Percentiles rank a stretch among this genome's conserved stretches.
Conservation (phyloP, 2,888 invertebrate genomes). For the Aspidiotus destructor region DNA sequence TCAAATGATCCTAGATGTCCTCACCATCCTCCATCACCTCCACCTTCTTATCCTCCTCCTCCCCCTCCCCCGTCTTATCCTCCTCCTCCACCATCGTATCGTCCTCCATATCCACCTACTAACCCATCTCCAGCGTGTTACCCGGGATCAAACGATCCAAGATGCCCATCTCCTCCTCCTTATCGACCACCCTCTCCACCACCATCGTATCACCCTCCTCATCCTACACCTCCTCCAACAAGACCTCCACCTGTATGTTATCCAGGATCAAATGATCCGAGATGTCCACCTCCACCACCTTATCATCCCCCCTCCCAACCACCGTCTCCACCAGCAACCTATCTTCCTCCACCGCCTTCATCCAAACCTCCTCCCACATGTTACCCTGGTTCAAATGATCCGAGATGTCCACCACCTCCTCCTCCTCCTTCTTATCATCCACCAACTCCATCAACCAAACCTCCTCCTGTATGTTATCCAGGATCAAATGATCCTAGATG, state of each 20-base stretch:
- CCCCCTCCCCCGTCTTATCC: slow-evolving; percentile 34
- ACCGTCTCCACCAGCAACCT: slow-evolving; percentile 35
- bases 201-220: slow-evolving; percentile 34
- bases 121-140: slow-evolving; percentile 33
- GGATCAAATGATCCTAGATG: slow-evolving; percentile 39
- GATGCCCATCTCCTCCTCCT: slow-evolving; percentile 34
- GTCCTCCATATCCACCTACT: slow-evolving; percentile 34
- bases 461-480: slow-evolving; percentile 41
- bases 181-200: slow-evolving; percentile 33
- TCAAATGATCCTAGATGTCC: slow-evolving; percentile 34
- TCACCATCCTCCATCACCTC: slow-evolving; percentile 31
- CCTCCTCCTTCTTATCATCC: slow-evolving; percentile 30
- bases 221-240: slow-evolving; percentile 34
- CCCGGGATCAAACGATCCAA: slow-evolving; percentile 32
- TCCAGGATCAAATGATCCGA: slow-evolving; percentile 41
- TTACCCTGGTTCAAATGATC: slow-evolving; percentile 42
- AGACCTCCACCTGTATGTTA: slow-evolving; percentile 38
- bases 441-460: slow-evolving; percentile 34
- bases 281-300: slow-evolving; percentile 39
- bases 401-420: slow-evolving; percentile 37
- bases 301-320: slow-evolving; percentile 37
- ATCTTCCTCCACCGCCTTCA: slow-evolving; percentile 14
- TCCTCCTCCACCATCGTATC: slow-evolving; percentile 38
- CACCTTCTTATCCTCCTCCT: slow-evolving; percentile 38
- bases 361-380: slow-evolving; percentile 37